Percentiles rank a stretch among this genome's conserved stretches.
These are phyloP conservation scores for Florisuga fusca DNA, from an alignment of 2,797 vertebrate species.

Conservation along the genomic window DNA sequence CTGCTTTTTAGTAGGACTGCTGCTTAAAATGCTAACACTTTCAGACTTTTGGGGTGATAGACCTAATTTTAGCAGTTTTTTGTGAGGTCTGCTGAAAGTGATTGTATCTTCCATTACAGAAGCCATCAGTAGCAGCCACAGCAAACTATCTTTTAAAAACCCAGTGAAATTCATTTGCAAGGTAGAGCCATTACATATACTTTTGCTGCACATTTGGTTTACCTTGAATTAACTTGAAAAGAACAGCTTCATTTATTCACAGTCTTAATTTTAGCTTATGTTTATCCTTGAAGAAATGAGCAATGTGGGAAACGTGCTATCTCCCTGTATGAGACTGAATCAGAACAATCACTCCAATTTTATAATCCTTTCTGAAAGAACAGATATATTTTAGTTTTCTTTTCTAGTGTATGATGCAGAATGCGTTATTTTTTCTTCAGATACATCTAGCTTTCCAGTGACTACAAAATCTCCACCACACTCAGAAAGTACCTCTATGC, in stretches of 20 bases:
- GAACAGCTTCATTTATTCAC: neutral
- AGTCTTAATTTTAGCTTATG: neutral
- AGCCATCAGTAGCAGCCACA: neutral
- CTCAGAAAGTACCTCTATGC: neutral
- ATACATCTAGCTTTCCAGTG: neutral
- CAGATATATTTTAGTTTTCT: slow-evolving; percentile 37
- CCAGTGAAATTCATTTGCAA: neutral
- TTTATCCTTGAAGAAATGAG: slow-evolving; percentile 32
- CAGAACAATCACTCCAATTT: neutral
- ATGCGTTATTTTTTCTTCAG: neutral
- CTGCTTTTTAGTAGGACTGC: neutral
- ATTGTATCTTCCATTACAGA: neutral
- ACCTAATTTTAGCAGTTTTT: neutral
- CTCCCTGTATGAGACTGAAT: neutral
- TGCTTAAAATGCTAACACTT: neutral
- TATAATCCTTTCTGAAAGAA: neutral
- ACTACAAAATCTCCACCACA: neutral
- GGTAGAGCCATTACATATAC: neutral
- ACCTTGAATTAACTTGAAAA: slow-evolving; percentile 4
- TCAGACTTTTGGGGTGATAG: neutral
- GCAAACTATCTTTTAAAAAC: neutral
- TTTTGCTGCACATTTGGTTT: neutral
- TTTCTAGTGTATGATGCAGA: neutral
- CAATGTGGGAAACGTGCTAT: neutral
- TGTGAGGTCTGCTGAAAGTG: neutral